phyloP scores from a whole-genome alignment of 2,888 invertebrate species.

The Unio delphinus region DNA sequence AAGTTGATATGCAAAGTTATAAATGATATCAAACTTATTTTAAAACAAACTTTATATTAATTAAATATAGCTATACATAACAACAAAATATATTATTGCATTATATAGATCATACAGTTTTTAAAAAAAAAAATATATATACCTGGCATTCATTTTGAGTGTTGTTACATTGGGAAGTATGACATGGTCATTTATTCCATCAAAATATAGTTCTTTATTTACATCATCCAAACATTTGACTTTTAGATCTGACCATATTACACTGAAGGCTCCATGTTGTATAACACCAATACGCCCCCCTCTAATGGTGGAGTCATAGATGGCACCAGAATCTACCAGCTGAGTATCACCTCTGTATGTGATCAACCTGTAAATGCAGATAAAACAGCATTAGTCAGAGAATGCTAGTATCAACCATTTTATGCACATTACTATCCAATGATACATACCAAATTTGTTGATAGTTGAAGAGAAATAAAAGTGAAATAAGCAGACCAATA shows the following conservation, averaged over 20 bases:
- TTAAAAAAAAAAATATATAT: not conserved
- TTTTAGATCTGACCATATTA: conserved; percentile 53
- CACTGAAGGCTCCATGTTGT: conserved; percentile 46
- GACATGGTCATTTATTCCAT: conserved; percentile 53
- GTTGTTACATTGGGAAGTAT: conserved; percentile 29
- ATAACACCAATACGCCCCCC: conserved; percentile 60
- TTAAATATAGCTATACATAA: not conserved
- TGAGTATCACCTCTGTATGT: conserved; percentile 39
- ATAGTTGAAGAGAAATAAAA: too few relatives aligned
- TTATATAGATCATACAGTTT: not conserved
- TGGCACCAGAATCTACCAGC: conserved; percentile 50
- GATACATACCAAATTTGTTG: too few relatives aligned
- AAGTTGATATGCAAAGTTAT: too few relatives aligned
- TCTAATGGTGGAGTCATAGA: conserved; percentile 53
- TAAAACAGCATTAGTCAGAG: not conserved
- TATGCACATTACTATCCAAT: too few relatives aligned
- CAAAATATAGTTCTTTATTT: conserved; percentile 53
- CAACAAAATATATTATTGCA: not conserved
- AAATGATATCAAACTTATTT: too few relatives aligned
- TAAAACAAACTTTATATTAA: too few relatives aligned
- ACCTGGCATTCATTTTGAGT: conserved; percentile 47
- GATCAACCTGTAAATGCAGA: conserved; percentile 29
- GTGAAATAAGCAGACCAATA: too few relatives aligned
- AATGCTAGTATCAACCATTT: too few relatives aligned
- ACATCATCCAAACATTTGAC: conserved; percentile 40